Percentiles rank a stretch among this genome's conserved stretches.
Conservation (phyloP, 2,797 vertebrate species). For the Cuniculus paca region DNA sequence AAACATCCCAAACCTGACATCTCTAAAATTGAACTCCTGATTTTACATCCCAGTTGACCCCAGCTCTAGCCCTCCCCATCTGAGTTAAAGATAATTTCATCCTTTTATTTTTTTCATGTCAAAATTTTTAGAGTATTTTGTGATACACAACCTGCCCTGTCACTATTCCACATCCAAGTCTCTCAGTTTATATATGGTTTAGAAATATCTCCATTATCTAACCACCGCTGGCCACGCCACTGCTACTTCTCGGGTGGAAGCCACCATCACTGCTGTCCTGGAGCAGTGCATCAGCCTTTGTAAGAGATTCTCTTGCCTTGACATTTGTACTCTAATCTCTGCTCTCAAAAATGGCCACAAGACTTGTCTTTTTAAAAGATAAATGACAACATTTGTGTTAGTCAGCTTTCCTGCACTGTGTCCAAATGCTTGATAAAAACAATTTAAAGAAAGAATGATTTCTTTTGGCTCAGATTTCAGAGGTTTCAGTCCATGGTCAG, state of each 20-base stretch:
- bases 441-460: background rate
- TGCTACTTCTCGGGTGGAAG: background rate
- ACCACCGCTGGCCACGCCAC: background rate
- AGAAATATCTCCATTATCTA: background rate
- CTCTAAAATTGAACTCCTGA: background rate
- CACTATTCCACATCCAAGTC: background rate
- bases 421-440: background rate
- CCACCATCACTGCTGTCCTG: background rate
- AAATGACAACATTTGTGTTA: background rate
- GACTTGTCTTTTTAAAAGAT: conserved; percentile 29
- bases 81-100: background rate
- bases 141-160: background rate
- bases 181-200: background rate
- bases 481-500: background rate
- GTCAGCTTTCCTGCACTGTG: background rate
- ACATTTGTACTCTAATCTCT: background rate
- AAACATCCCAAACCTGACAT: conserved; percentile 19
- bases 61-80: background rate
- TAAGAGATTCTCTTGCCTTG: background rate
- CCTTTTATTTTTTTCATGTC: background rate
- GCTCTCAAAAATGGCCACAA: conserved; percentile 46
- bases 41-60: background rate
- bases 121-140: background rate
- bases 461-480: no score
- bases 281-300: background rate